Conservation (phyloP, 1,140 invertebrate species). For the Daktulosphaira vitifoliae region DNA sequence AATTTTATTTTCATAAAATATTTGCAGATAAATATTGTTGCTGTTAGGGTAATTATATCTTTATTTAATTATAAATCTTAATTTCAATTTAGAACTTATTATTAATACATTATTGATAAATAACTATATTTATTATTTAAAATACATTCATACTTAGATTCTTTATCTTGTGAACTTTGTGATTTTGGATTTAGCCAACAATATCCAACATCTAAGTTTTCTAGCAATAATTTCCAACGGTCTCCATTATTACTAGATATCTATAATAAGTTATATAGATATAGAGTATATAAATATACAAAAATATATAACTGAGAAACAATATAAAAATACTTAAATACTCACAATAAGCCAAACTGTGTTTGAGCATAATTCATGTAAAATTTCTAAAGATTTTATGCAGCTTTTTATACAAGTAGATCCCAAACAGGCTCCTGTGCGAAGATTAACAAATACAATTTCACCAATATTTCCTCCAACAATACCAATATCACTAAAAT, state of each 20-base stretch:
- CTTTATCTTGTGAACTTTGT: slow-evolving; percentile 38
- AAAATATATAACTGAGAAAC: not conserved
- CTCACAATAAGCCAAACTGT: slow-evolving; percentile 39
- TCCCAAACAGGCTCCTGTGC: slow-evolving; percentile 28
- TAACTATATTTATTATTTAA: slow-evolving; percentile 49
- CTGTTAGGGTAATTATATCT: too few species aligned
- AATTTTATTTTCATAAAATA: slow-evolving; percentile 46
- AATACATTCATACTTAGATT: slow-evolving; percentile 44
- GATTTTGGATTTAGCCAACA: slow-evolving; percentile 45
- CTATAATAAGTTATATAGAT: too few species aligned
- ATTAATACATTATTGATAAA: slow-evolving; percentile 52
- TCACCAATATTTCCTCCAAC: slow-evolving; percentile 33
- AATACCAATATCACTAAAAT: slow-evolving; percentile 27
- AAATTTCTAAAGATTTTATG: slow-evolving; percentile 44
- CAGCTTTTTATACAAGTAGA: slow-evolving; percentile 31
- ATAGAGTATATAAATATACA: not conserved
- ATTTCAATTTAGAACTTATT: too few species aligned
- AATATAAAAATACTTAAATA: slow-evolving; percentile 9
- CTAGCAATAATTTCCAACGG: slow-evolving; percentile 57
- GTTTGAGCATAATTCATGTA: slow-evolving; percentile 58
- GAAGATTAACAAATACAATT: slow-evolving; percentile 35
- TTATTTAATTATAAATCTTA: too few species aligned
- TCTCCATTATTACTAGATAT: slow-evolving; percentile 55
- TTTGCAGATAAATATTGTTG: too few species aligned
- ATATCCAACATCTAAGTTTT: slow-evolving; percentile 52